Evolutionary conservation across 2,797 vertebrate genomes (phyloP), one percentile per base, ranked within the genome.

Genomic region (Paramormyrops hopkinsi): DNA sequence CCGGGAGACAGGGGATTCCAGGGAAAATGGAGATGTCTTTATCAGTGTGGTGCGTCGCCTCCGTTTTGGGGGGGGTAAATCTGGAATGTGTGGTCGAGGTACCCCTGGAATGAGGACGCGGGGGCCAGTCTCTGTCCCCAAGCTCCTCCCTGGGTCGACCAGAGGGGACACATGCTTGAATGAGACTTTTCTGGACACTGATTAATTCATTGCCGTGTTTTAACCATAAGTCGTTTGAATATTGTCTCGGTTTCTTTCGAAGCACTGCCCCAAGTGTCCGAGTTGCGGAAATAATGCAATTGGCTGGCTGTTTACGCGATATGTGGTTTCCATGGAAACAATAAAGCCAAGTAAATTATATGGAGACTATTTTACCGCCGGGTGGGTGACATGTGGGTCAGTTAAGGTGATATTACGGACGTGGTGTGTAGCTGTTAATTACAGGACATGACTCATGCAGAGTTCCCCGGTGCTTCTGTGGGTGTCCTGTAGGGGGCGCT

Each of bases 251-350:
- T 86, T 25, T 85, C 69, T 88, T 88, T 48, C 14, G 22, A 89
- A 88, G 33, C 51, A n/a, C 9, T 87, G 62, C 91, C 79, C 90
- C 54, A 37, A 89, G 90, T 87, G 59, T 88, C 76, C 87, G 65
- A 91, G 69, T 88, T 87, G 85, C 51, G 88, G 88, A 91, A 91
- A 89, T 76, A 89, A 62, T 90, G 82, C n/a, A 89, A 91, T 89
- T 53, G 69, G 88, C 53, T 53, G 69, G 88, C 53, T 90, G 14
- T 86, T 89, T 88, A 90, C 88, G 87, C 76, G 54, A 69, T 51
- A 29, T 53, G 25, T 86, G 44, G 90, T 91, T 92, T 91, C 90
- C 82, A 91, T 92, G 89, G 90, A 90, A 92, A 91, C 91, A 89
- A 91, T 91, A 88, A 91, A 87, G 41, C 88, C 59, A 86, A 19